Evolutionary conservation across 1,140 invertebrate species (phyloP), one percentile per base, ranked within the genome.

Genomic region (Trichonephila inaurata): DNA sequence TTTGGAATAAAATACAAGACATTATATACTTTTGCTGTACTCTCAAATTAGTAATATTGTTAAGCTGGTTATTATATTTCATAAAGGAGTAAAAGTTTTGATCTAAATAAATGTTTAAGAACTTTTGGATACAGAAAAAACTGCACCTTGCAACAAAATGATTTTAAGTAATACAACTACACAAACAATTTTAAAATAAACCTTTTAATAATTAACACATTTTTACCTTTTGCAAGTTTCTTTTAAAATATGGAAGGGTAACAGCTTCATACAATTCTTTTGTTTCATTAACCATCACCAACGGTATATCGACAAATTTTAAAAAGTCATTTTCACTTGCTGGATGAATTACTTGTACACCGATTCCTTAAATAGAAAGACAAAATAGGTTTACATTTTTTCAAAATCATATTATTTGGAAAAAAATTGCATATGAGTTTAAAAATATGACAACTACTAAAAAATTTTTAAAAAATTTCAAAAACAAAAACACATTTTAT

Each of bases 301-400:
- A 10, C 10, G 92, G 92, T 40, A 86, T 18, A 64, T 93, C 69
- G 88, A 88, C 58, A 88, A 62, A 93, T 64, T 89, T 85, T 16
- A 33, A 61, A 93, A 88, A 93, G 69, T 93, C 92, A 21, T 24
- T 64, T 18, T 93, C 92, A 77, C 6, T 61, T 21, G 92, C 92
- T 61, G 92, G 92, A 82, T 88, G 44, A 72, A 93, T 93, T 18
- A 93, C 86, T 64, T 89, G 86, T 2, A 93, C 24, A 51, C 62
- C n/a, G 64, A 93, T 81, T n/a, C 92, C 92, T 93, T 62, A 88
- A 92, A 82, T 10, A 33, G 81, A 77, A 21, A 44, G 3, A 69
- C 24, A 89, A 33, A 69, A 10, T 51, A 51, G 5, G 51, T 12
- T 51, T 51, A 8, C 51, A 51, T 51, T 51, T 51, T 5, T 51